Base-by-base conservation (phyloP, 2,888 invertebrate species). In the Cephus runcator region DNA sequence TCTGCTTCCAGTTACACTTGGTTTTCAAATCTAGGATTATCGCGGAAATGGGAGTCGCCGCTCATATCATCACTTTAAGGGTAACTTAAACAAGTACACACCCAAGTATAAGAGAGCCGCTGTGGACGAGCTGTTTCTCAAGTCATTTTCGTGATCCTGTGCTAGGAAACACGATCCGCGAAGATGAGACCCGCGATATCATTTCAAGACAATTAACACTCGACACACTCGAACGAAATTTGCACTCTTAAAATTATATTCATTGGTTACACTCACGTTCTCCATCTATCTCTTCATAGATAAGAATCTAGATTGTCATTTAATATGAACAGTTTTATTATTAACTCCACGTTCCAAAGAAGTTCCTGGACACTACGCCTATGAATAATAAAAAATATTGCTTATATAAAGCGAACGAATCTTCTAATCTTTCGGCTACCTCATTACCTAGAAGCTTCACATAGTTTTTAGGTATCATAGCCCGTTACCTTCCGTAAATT, bases 11-110 rank as follows among this genome's bases (percentile, higher is more conserved):
- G 33, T 23, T 71, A 35, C 68, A 77, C 75, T 69, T 75, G 40
- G 56, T 75, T 76, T 80, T 75, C 34, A 80, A 78, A 23, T 34
- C 68, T 34, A 33, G n/a, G 15, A 76, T 73, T 30, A 34, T 77
- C 34, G 76, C 56, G 75, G 76, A 3, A 71, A 71, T 71, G 33
- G 31, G 31, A 71, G 30, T 34, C 71, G 12, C 31, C 30, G 11
- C 71, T 33, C 71, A 71, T 71, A 71, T 71, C 56, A 56, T 56
- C 56, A 56, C 56, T 56, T 23, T 56, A 56, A 56, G 23, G 2
- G 56, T 56, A 56, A 23, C 9, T 56, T 56, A 56, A 56, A 56
- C 56, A 56, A 23, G 56, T 56, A 56, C 23, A 56, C 56, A 56
- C 23, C 56, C 56, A 56, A 56, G 56, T 56, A 23, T 23, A 56